A percentile compares a stretch with the other conserved stretches of the same genome.
Evolutionary conservation across 2,888 invertebrate species (phyloP).

Genomic region (Pheosia gnoma): DNA sequence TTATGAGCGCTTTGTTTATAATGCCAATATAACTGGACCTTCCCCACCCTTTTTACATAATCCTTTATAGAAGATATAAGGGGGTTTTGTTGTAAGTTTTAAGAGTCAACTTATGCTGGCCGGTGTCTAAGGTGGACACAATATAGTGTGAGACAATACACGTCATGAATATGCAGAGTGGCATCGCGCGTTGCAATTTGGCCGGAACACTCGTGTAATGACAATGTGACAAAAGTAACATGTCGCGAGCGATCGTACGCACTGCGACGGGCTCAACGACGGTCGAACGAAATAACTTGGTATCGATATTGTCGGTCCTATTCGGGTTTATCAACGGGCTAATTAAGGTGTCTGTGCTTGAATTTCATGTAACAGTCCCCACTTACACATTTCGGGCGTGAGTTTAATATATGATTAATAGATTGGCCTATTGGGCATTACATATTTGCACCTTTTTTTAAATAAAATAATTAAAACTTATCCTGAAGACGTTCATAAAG

Average conservation of each 20-base stretch:
- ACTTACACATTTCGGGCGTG: too few relatives aligned
- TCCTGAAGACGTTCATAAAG: background rate
- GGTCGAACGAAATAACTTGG: background rate
- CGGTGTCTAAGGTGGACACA: constrained; percentile 58
- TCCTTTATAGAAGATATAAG: background rate
- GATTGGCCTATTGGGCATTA: too few relatives aligned
- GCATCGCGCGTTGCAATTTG: constrained; percentile 77
- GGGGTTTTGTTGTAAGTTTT: constrained; percentile 14
- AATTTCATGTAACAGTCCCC: too few relatives aligned
- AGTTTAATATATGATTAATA: too few relatives aligned
- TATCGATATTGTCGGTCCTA: too few relatives aligned
- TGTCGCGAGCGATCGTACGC: constrained; percentile 40
- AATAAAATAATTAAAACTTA: too few relatives aligned
- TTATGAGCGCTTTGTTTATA: constrained; percentile 66
- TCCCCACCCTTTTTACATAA: constrained; percentile 13
- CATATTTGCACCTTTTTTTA: too few relatives aligned
- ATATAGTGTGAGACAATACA: constrained; percentile 74
- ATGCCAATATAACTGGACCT: constrained; percentile 42
- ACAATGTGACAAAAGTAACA: constrained; percentile 80
- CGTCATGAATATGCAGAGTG: constrained; percentile 77
- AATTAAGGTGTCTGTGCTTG: too few relatives aligned
- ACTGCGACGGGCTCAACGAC: constrained; percentile 9
- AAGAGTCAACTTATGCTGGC: constrained; percentile 49
- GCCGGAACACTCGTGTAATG: constrained; percentile 74
- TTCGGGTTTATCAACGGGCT: too few relatives aligned